phyloP scores from a whole-genome alignment of 1,140 invertebrate species.

The Anadara kagoshimensis region DNA sequence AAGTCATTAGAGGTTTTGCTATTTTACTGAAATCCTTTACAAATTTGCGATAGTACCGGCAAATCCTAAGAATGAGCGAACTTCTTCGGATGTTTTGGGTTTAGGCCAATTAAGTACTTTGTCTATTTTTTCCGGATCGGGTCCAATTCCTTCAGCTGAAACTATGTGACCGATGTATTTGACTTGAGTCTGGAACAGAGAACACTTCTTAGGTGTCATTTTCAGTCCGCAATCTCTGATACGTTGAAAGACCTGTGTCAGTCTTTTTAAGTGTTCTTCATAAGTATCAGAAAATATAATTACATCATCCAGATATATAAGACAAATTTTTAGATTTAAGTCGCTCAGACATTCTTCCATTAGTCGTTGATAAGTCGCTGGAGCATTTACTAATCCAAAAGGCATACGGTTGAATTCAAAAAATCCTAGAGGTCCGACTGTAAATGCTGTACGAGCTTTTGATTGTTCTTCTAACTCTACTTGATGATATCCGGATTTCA shows the following conservation, averaged over 20 bases:
- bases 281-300: slow-evolving; percentile 10
- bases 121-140: slow-evolving; percentile 57
- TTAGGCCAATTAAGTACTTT: slow-evolving; percentile 55
- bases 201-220: slow-evolving; percentile 43
- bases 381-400: background rate
- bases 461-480: background rate
- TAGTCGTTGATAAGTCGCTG: background rate
- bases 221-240: slow-evolving; percentile 34
- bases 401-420: slow-evolving; percentile 5
- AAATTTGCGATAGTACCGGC: slow-evolving; percentile 71
- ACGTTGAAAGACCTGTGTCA: slow-evolving; percentile 30
- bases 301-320: slow-evolving; percentile 5
- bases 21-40: slow-evolving; percentile 65
- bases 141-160: slow-evolving; percentile 40
- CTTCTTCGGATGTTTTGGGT: slow-evolving; percentile 52
- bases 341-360: background rate
- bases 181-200: slow-evolving; percentile 67
- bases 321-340: background rate
- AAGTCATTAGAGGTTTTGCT: slow-evolving; percentile 68
- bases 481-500: slow-evolving; percentile 9
- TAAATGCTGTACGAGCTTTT: slow-evolving; percentile 4
- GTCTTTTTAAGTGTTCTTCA: slow-evolving; percentile 37
- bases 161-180: slow-evolving; percentile 53
- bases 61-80: slow-evolving; percentile 74
- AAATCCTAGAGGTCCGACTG: background rate